A percentile compares a stretch with the other conserved stretches of the same genome.
Conservation (phyloP, 2,113 vertebrate genomes). For the Sminthopsis crassicaudata region DNA sequence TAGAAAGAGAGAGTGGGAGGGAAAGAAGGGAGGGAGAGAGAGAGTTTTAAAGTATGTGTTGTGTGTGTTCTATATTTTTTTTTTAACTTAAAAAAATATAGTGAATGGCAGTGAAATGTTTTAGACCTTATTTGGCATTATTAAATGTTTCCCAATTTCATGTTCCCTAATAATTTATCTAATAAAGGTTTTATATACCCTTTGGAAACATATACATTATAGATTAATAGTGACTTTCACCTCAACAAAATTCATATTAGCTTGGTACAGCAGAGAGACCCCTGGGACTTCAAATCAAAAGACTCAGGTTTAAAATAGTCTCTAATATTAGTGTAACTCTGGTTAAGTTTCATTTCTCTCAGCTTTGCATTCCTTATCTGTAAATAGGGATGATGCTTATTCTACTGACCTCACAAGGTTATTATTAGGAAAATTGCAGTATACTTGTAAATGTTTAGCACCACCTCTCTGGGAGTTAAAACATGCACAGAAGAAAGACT, state of each 20-base stretch:
- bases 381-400: not conserved
- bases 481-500: not conserved
- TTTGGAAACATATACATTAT: conserved; percentile 33
- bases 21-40: too few species aligned
- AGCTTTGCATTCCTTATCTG: not conserved
- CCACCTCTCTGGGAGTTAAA: not conserved
- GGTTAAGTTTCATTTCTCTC: not conserved
- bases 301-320: not conserved
- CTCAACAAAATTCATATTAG: conserved; percentile 5
- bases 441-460: not conserved
- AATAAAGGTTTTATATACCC: conserved; percentile 19
- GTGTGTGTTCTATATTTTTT: not conserved
- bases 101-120: conserved; percentile 1
- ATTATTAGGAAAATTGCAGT: not conserved
- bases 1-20: too few species aligned
- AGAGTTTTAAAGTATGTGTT: not conserved
- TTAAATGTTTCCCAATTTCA: conserved; percentile 36
- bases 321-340: not conserved
- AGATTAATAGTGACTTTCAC: not conserved
- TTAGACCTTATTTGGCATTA: conserved; percentile 10
- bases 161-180: conserved; percentile 42
- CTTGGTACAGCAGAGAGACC: conserved; percentile 24
- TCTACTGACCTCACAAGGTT: not conserved
- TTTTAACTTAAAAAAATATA: conserved; percentile 34
- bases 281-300: not conserved